These are phyloP conservation scores for Allolobophora icterica DNA, from an alignment of 2,888 invertebrate species.

Conservation along the genomic window DNA sequence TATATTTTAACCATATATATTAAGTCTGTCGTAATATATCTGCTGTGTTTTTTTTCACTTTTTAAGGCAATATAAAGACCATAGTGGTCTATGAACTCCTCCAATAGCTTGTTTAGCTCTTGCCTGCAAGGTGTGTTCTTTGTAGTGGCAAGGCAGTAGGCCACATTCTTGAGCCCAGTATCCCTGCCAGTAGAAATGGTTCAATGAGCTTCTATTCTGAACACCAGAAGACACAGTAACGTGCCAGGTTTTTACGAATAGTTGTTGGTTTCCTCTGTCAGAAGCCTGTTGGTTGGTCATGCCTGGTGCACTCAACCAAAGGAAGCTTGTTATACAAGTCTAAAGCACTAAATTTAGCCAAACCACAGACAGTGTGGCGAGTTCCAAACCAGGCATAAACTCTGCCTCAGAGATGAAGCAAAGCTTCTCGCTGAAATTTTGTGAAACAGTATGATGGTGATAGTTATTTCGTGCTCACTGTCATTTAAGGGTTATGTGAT, in stretches of 20 bases:
- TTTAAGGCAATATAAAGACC: background rate
- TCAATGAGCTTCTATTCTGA: background rate
- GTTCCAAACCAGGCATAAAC: background rate
- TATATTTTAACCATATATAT: background rate
- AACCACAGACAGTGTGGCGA: background rate
- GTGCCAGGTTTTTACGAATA: background rate
- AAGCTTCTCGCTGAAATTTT: background rate
- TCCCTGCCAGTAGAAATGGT: background rate
- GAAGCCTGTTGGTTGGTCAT: conserved; percentile 24
- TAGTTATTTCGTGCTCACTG: background rate
- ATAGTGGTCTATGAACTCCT: background rate
- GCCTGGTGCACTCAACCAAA: background rate
- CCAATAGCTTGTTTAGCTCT: background rate
- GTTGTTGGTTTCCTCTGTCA: background rate
- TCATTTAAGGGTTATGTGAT: background rate
- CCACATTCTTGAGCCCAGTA: background rate
- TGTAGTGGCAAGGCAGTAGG: conserved; percentile 7
- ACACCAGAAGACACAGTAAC: conserved; percentile 14
- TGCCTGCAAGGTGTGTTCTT: background rate
- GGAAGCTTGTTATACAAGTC: conserved; percentile 18
- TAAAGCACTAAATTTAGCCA: conserved; percentile 14
- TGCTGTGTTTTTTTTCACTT: background rate
- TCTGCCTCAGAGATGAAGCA: background rate
- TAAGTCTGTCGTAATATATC: background rate
- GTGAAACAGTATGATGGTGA: background rate